Conservation (phyloP, 1,140 invertebrate genomes). For the Alviniconcha marisindica region DNA sequence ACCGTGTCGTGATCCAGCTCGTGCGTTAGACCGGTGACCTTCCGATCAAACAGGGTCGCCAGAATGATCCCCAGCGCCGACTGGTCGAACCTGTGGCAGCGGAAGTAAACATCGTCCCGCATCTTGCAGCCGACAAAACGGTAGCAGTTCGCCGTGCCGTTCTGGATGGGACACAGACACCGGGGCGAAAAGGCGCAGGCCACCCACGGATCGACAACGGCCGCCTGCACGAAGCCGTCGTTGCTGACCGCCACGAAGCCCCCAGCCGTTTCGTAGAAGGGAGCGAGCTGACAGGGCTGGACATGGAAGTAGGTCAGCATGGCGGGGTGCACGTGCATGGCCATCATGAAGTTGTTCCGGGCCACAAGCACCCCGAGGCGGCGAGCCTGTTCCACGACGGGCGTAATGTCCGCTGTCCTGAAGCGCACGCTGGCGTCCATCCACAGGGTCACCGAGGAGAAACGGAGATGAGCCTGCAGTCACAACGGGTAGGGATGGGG, state of each 20-base stretch:
- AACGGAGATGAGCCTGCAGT: constrained; percentile 23
- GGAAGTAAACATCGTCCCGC: not conserved
- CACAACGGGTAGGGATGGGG: no score
- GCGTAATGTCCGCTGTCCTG: not conserved
- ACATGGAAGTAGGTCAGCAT: constrained; percentile 24
- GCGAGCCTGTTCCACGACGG: not conserved
- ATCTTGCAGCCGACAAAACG: not conserved
- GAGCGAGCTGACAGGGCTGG: constrained; percentile 1
- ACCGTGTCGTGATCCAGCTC: not conserved
- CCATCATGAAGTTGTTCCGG: not conserved
- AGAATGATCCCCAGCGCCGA: constrained; percentile 24
- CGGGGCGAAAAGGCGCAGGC: constrained; percentile 23
- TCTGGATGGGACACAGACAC: constrained; percentile 5
- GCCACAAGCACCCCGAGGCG: not conserved
- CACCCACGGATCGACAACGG: constrained; percentile 16
- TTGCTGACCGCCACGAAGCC: constrained; percentile 12
- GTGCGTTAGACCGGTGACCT: not conserved
- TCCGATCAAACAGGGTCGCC: constrained; percentile 1
- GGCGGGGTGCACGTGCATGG: not conserved
- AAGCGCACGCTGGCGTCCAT: constrained; percentile 24
- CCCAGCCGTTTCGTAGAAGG: constrained; percentile 22
- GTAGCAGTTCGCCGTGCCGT: not conserved
- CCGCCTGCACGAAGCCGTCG: not conserved
- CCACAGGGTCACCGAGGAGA: constrained; percentile 14
- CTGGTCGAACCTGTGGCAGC: constrained; percentile 32